phyloP scores from a whole-genome alignment of 2,797 vertebrate species.

The Avahi laniger region DNA sequence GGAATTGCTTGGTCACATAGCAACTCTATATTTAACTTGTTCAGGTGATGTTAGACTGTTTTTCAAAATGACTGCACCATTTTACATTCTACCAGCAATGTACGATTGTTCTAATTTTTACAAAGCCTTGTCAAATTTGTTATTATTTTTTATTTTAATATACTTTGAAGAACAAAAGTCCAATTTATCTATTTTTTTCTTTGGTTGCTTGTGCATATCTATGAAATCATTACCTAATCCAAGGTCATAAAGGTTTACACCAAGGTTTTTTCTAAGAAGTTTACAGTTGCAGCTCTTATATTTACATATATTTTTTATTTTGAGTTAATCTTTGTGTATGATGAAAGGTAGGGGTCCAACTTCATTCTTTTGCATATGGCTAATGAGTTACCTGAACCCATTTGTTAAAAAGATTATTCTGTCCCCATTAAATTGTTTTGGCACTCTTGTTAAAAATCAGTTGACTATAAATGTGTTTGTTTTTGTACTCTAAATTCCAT shows the following conservation, averaged over 20 bases:
- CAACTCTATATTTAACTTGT: not conserved
- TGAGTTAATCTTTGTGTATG: not conserved
- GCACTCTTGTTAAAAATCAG: not conserved
- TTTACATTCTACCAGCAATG: not conserved
- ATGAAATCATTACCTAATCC: not conserved
- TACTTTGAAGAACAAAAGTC: not conserved
- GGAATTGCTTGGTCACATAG: not conserved
- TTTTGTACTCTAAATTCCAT: not conserved
- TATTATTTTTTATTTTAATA: not conserved
- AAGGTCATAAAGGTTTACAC: not conserved
- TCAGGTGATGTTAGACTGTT: not conserved
- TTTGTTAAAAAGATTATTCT: not conserved
- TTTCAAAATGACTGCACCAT: not conserved
- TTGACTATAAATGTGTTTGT: not conserved
- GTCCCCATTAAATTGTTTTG: not conserved
- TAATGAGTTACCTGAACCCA: not conserved
- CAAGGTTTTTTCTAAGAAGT: not conserved
- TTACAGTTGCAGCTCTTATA: not conserved
- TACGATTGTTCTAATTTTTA: not conserved
- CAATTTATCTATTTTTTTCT: not conserved
- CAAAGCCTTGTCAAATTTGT: not conserved
- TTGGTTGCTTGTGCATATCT: not conserved
- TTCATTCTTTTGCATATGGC: not conserved
- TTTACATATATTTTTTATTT: not conserved
- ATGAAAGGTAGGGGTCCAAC: not conserved